A percentile compares a stretch with the other conserved stretches of the same genome.
Conservation (phyloP, 2,113 vertebrate species). For the Pitta sordida region DNA sequence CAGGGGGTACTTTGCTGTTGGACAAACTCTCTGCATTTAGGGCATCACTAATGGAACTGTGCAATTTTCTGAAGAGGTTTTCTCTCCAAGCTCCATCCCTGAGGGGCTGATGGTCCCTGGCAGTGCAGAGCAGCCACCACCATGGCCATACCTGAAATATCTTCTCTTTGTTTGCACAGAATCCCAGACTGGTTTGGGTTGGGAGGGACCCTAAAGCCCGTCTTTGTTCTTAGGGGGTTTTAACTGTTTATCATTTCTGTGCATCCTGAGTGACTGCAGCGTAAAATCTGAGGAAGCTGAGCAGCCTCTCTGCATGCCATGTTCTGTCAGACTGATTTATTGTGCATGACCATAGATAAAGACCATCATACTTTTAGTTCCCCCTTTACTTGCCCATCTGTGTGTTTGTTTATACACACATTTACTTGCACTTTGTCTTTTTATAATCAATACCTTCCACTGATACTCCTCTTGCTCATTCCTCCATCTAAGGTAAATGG, state of each 20-base stretch:
- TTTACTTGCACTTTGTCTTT: not conserved
- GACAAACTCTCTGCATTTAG: not conserved
- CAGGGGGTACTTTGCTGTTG: not conserved
- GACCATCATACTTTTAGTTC: not conserved
- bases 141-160: accelerated
- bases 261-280: not conserved
- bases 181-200: too few species aligned
- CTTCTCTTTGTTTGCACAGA: not conserved
- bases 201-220: not conserved
- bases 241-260: accelerated
- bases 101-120: not conserved
- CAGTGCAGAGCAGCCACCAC: too few species aligned
- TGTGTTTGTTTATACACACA: not conserved
- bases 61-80: not conserved
- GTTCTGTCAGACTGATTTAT: not conserved
- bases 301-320: not conserved
- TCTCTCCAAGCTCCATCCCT: too few species aligned
- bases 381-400: not conserved
- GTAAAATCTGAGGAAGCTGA: not conserved
- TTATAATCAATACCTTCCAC: not conserved
- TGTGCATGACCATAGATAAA: not conserved
- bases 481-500: not conserved
- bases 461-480: not conserved
- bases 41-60: not conserved
- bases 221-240: not conserved